phyloP scores from a whole-genome alignment of 2,888 invertebrate species.

The Caenorhabditis sp. region DNA sequence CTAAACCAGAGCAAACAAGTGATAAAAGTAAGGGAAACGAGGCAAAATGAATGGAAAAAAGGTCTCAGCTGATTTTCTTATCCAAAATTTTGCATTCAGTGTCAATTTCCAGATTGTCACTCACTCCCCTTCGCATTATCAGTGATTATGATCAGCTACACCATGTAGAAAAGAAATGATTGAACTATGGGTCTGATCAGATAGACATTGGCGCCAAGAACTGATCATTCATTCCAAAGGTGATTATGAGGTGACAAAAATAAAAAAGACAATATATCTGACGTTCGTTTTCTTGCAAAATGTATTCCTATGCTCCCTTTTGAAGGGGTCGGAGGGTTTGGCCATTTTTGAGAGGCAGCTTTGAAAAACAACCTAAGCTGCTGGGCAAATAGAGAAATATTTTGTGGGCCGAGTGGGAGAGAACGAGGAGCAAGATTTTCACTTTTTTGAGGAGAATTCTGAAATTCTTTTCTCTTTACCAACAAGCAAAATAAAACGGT shows the following conservation, averaged over 20 bases:
- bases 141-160: slow-evolving; percentile 35
- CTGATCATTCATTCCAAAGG: slow-evolving; percentile 7
- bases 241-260: slow-evolving; percentile 19
- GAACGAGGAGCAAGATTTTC: slow-evolving; percentile 21
- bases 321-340: slow-evolving; percentile 10
- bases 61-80: slow-evolving; percentile 36
- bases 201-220: slow-evolving; percentile 1
- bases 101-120: slow-evolving; percentile 6
- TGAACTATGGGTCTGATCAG: slow-evolving; percentile 23
- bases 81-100: too few species aligned
- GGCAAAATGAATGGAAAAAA: neutral
- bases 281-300: too few species aligned
- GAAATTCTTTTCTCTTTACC: neutral
- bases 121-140: too few species aligned
- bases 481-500: too few species aligned
- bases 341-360: slow-evolving; percentile 24
- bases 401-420: slow-evolving; percentile 1
- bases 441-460: neutral
- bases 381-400: slow-evolving; percentile 44
- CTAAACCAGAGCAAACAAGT: slow-evolving; percentile 27
- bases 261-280: slow-evolving; percentile 14
- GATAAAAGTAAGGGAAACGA: neutral
- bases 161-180: slow-evolving; percentile 4
- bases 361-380: slow-evolving; percentile 56
- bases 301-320: slow-evolving; percentile 6